Evolutionary conservation across 2,113 vertebrate species (phyloP).

Genomic region (Silurus asotus): DNA sequence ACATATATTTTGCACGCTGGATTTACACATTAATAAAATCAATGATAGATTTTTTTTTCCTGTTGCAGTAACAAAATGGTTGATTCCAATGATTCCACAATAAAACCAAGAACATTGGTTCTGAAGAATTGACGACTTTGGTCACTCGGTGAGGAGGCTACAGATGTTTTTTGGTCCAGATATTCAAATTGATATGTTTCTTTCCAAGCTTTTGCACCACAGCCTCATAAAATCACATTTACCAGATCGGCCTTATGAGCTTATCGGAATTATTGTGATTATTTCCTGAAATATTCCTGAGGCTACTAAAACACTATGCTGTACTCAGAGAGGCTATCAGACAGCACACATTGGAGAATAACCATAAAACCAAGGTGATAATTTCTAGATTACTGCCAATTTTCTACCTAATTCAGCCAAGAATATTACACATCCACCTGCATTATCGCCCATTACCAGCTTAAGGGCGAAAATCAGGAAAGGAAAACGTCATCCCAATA

Average conservation of each 20-base stretch:
- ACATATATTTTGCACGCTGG: not conserved
- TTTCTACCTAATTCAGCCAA: constrained; percentile 6
- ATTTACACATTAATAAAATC: not conserved
- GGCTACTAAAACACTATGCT: not conserved
- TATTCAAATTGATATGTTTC: constrained; percentile 4
- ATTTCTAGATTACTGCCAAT: constrained; percentile 24
- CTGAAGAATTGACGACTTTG: not conserved
- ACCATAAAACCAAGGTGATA: constrained; percentile 18
- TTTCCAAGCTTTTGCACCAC: not conserved
- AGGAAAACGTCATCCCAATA: not conserved
- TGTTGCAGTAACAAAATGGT: not conserved
- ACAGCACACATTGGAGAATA: constrained; percentile 13
- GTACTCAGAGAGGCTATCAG: constrained; percentile 5
- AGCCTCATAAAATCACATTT: not conserved
- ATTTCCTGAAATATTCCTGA: not conserved
- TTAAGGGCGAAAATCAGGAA: not conserved
- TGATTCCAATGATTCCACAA: not conserved
- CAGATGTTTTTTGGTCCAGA: not conserved
- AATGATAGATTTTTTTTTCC: not conserved
- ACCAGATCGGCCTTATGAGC: constrained; percentile 15
- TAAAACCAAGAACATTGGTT: too few species aligned
- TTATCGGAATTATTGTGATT: constrained; percentile 6
- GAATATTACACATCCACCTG: constrained; percentile 8
- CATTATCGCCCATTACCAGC: not conserved
- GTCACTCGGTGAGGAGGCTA: not conserved